Conservation (phyloP, 2,888 invertebrate species). For the Conistra vaccinii region DNA sequence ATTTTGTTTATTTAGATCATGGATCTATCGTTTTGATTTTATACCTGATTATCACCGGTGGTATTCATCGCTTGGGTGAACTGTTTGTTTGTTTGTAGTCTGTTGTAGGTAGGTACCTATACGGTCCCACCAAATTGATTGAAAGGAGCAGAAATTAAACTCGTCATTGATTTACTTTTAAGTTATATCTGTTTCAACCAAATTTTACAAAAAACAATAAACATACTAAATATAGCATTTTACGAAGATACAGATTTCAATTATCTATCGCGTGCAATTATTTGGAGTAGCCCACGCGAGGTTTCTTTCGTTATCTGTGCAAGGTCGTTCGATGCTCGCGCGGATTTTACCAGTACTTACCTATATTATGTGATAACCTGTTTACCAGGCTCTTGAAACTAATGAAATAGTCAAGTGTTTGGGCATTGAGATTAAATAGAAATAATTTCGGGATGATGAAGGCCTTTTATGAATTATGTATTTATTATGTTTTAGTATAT, state of each 20-base stretch:
- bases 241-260: conserved; percentile 29
- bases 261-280: conserved; percentile 26
- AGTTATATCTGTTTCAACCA: background rate
- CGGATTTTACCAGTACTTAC: conserved; percentile 1
- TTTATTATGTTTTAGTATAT: background rate
- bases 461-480: background rate
- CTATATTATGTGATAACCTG: conserved; percentile 23
- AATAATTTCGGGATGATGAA: conserved; percentile 16
- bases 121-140: background rate
- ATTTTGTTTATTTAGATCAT: background rate
- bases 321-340: conserved; percentile 27
- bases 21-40: background rate
- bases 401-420: conserved; percentile 37
- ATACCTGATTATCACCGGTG: background rate
- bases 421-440: conserved; percentile 23
- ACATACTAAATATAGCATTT: background rate
- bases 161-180: background rate
- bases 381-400: conserved; percentile 43
- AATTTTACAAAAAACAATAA: background rate
- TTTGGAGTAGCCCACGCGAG: conserved; percentile 25
- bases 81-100: background rate
- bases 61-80: background rate
- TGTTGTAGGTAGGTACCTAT: background rate
- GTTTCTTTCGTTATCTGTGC: conserved; percentile 20
- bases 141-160: background rate